A percentile compares a stretch with the other conserved stretches of the same genome.
Conservation (phyloP, 2,113 vertebrate species). For the Aptenodytes patagonicus region DNA sequence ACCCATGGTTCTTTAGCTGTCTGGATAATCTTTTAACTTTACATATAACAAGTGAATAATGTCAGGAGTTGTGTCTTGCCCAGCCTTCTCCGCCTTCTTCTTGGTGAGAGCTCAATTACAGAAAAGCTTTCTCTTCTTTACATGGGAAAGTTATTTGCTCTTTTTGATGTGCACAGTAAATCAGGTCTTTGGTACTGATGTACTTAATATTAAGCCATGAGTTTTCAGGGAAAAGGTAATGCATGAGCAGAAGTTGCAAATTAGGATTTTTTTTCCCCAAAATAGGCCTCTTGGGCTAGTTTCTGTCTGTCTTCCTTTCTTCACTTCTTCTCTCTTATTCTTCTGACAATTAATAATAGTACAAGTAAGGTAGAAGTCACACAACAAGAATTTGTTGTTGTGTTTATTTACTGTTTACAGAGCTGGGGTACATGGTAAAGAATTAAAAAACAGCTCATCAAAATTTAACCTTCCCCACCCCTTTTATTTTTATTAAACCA, state of each 20-base stretch:
- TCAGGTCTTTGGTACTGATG: background rate
- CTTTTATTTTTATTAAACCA: background rate
- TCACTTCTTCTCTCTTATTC: background rate
- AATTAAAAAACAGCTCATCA: background rate
- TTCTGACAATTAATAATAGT: background rate
- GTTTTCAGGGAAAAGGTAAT: constrained; percentile 16
- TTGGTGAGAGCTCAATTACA: background rate
- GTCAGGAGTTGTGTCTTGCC: background rate
- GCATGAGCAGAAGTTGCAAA: background rate
- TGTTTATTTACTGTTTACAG: constrained; percentile 1
- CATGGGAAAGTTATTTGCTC: background rate
- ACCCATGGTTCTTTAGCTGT: background rate
- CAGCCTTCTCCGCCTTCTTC: background rate
- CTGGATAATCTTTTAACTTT: background rate
- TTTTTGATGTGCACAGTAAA: background rate
- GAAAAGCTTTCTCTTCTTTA: background rate
- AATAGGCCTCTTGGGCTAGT: background rate
- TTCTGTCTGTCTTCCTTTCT: background rate
- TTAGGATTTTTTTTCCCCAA: background rate
- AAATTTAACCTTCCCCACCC: background rate
- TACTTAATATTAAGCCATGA: background rate
- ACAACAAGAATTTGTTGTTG: background rate
- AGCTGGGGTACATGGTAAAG: background rate
- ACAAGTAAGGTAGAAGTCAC: background rate
- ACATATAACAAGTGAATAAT: background rate